Evolutionary conservation across 2,888 invertebrate genomes (phyloP), one percentile per base, ranked within the genome.

Genomic region (Nasonia oneida): DNA sequence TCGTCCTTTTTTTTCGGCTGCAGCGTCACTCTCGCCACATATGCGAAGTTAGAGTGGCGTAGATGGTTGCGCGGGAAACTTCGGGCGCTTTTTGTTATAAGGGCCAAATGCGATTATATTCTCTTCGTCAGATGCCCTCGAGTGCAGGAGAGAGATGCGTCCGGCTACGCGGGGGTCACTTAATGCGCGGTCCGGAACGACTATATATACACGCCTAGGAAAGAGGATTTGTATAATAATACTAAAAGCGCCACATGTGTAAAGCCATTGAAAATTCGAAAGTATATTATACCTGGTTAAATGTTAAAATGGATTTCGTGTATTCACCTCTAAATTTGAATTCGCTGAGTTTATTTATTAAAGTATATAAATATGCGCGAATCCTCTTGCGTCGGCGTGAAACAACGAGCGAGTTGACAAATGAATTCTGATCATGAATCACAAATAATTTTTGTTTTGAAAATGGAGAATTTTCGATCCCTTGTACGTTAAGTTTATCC

Each of bases 21-120:
- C 8, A 42, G 64, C 53, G 37, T 50, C 37, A 53, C 53, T 80
- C 29, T 80, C 42, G 33, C 6, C 57, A 23, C 37, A 37, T 37
- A 37, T 18, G 18, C 64, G 42, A 71, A 71, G 53, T 47, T 67
- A 61, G 23, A 57, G 71, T 83, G 73, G 61, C 57, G 50, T 76
- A 61, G 37, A 42, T 71, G 61, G 18, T 47, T 73, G 47, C 67
- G n/a, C 67, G 80, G 15, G 53, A 67, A 74, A 70, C 33, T 81
- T 81, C 74, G 57, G 57, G 57, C n/a, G 82, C 47, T 77, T 80
- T 29, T 84, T 86, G 75, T 86, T 83, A 29, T 29, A 86, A 15
- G 42, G 83, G 75, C 29, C 73, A 76, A 86, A 76, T 83, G 70
- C 29, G 73, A 86, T 86, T 86, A 83, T 67, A 29, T 67, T 77